Evolutionary conservation across 2,888 invertebrate species (phyloP), one percentile per base, ranked within the genome.

Genomic region (Pachliopta kotzebuea): DNA sequence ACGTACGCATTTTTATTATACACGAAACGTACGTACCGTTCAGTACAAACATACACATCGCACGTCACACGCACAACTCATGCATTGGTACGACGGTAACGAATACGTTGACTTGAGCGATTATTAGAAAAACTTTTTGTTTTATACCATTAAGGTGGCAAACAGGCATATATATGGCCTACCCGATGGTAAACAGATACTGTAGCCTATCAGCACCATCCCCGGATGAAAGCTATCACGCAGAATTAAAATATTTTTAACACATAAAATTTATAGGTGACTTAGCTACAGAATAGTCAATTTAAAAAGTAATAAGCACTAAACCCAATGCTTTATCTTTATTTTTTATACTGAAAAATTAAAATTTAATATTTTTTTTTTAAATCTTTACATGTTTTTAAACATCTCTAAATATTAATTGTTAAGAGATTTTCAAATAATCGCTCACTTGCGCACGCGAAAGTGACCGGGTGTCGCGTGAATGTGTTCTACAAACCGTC

Each of bases 81-180:
- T 66, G 65, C 65, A 26, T 66, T 59, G 59, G 59, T 45, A 52
- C 42, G 14, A 56, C 58, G 26, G 55, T 23, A 50, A 54, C 49
- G 37, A 37, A 58, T 62, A 60, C 56, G 52, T 50, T 42, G 37
- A 20, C 24, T n/a, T 23, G 56, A 24, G 56, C 56, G 63, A 62
- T 60, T 65, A 67, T 60, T 45, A 63, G 65, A 9, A 52, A 21
- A 21, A 52, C n/a, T n/a, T n/a, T n/a, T n/a, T n/a, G n/a, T n/a
- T n/a, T n/a, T n/a, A n/a, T n/a, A n/a, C n/a, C n/a, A n/a, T n/a
- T n/a, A n/a, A n/a, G n/a, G n/a, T n/a, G n/a, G n/a, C n/a, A n/a
- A n/a, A n/a, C n/a, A n/a, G n/a, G n/a, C n/a, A n/a, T n/a, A n/a
- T n/a, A n/a, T n/a, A n/a, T n/a, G n/a, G n/a, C n/a, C n/a, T n/a